These are phyloP conservation scores for Sinocyclocheilus maitianheensis DNA, from an alignment of 2,113 vertebrate genomes.

Conservation along the genomic window DNA sequence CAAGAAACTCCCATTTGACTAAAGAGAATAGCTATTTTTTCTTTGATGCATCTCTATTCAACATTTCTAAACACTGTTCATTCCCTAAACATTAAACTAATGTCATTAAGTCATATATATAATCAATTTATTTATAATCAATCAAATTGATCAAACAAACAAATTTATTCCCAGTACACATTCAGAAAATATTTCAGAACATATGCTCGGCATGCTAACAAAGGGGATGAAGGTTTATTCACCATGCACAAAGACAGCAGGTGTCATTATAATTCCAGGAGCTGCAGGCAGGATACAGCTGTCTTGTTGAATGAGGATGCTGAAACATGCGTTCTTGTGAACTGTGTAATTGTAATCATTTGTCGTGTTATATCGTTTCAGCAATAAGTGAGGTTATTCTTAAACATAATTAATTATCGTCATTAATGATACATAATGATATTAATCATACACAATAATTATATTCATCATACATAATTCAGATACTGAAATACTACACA, in stretches of 20 bases:
- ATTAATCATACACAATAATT: too few species aligned
- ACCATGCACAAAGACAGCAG: neutral
- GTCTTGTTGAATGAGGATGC: neutral
- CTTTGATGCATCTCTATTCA: neutral
- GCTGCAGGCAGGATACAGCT: neutral
- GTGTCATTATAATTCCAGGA: constrained; percentile 4
- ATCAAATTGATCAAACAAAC: too few species aligned
- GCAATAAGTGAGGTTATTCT: neutral
- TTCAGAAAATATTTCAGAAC: neutral
- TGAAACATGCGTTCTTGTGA: neutral
- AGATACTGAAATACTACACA: neutral
- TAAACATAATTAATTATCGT: neutral
- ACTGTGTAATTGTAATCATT: neutral
- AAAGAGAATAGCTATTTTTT: neutral
- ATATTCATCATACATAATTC: neutral
- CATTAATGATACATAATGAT: neutral
- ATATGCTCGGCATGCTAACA: neutral
- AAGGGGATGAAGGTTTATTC: neutral
- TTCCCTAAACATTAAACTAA: neutral
- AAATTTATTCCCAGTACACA: neutral
- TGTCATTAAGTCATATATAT: too few species aligned
- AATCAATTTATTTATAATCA: too few species aligned
- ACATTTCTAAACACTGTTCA: neutral
- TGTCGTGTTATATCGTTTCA: neutral
- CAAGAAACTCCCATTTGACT: neutral